Base-by-base conservation (phyloP, 2,113 vertebrate species). In the Cynoglossus semilaevis region DNA sequence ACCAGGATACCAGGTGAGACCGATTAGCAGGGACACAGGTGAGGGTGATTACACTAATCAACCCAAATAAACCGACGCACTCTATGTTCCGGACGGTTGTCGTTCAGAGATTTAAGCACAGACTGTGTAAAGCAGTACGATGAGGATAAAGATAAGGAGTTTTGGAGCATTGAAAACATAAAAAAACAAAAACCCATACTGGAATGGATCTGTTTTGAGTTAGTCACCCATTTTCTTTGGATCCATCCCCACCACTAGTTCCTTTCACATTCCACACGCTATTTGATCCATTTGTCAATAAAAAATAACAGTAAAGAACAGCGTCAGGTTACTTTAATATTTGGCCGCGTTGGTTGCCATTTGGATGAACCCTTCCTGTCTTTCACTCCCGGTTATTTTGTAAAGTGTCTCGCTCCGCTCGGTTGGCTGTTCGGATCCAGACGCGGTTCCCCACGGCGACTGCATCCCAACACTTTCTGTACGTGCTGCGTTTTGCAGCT, bases 351-450 rank as follows among this genome's bases (percentile, higher is more conserved):
- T 1, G 2, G 35, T 43, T 64, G 66, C 50, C 72, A 53, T 63
- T 76, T 78, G 81, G 78, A 81, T 74, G 70, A 81, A 81, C 78
- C 45, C 60, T 38, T 48, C 7, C 10, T 8, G 42, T 59, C 34
- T 58, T 55, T 71, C 70, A 55, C 52, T 74, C 48, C 51, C 17
- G 58, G 22, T 46, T 58, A 49, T 67, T 73, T 61, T 43, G 37
- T 8, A n/a, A 12, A 71, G 40, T 47, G 34, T 58, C 60, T 77
- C 72, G 72, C 59, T 64, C 7, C 22, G 37, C 45, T 80, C 58
- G 12, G 35, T 58, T 37, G 62, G 41, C 41, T 40, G 4, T 17
- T 3, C 8, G 46, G 57, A 60, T 73, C 67, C 64, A 72, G 6
- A 29, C 63, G 52, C 56, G 37, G 58, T 52, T 35, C 56, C 68